Evolutionary conservation across 1,140 invertebrate species (phyloP).

Genomic region (Saccostrea cuccullata): DNA sequence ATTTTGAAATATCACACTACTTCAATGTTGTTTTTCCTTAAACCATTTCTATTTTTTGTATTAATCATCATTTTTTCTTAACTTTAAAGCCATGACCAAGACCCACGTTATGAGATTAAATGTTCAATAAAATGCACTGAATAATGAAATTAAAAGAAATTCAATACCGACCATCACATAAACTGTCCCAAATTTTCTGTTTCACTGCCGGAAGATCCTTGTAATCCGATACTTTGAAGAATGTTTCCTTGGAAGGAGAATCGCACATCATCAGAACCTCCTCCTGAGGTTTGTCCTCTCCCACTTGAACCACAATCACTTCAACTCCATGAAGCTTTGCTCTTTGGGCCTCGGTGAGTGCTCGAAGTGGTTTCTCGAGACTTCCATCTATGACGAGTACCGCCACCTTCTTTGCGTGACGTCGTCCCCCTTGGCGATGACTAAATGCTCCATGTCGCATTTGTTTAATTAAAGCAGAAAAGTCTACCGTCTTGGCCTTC

Average conservation of each 20-base stretch:
- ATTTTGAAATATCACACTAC: too few species aligned
- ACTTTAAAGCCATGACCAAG: too few species aligned
- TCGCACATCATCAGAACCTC: slow-evolving; percentile 69
- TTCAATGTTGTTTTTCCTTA: too few species aligned
- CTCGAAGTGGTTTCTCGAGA: slow-evolving; percentile 61
- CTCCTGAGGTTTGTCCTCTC: slow-evolving; percentile 56
- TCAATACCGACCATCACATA: slow-evolving; percentile 67
- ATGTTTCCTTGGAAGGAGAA: slow-evolving; percentile 63
- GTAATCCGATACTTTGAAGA: slow-evolving; percentile 68
- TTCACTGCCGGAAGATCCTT: slow-evolving; percentile 60
- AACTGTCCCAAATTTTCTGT: slow-evolving; percentile 61
- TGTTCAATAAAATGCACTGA: not conserved
- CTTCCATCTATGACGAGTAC: slow-evolving; percentile 66
- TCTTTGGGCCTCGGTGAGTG: slow-evolving; percentile 71
- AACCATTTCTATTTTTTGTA: too few species aligned
- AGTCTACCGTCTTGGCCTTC: slow-evolving; percentile 52
- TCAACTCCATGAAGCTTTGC: slow-evolving; percentile 67
- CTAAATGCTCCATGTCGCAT: slow-evolving; percentile 63
- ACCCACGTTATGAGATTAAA: too few species aligned
- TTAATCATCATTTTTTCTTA: too few species aligned
- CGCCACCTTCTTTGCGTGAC: slow-evolving; percentile 66
- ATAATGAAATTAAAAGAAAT: not conserved
- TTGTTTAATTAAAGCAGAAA: slow-evolving; percentile 60
- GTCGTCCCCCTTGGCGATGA: slow-evolving; percentile 56
- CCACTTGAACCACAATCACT: slow-evolving; percentile 68